Conservation (phyloP, 2,113 vertebrate species). For the Synchiropus splendidus region DNA sequence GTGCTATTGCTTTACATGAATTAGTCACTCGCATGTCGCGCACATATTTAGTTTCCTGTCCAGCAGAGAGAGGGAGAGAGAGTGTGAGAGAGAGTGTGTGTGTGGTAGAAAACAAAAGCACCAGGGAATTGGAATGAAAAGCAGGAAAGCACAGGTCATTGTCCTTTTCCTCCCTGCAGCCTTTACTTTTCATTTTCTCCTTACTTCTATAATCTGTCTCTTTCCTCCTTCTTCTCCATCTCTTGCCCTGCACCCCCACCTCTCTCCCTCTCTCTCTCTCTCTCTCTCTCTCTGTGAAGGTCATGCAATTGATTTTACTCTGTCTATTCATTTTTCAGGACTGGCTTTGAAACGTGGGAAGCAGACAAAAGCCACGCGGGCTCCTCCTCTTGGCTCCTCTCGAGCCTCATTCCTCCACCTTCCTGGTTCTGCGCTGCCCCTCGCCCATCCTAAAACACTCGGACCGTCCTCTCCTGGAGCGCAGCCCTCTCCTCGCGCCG, state of each 20-base stretch:
- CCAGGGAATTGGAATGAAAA: conserved; percentile 34
- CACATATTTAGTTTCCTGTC: too few species aligned
- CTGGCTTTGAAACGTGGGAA: conserved; percentile 78
- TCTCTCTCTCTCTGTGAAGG: conserved; percentile 69
- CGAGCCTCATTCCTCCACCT: conserved; percentile 22
- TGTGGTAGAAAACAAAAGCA: too few species aligned
- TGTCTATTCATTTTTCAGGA: conserved; percentile 79
- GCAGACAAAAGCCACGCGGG: conserved; percentile 73
- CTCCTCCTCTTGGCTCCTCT: conserved; percentile 43
- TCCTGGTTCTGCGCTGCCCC: conserved; percentile 17
- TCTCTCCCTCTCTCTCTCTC: conserved; percentile 41
- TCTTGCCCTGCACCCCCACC: conserved; percentile 24
- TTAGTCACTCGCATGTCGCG: too few species aligned
- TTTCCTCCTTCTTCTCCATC: conserved; percentile 25
- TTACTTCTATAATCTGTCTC: conserved; percentile 52
- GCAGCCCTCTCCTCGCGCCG: conserved; percentile 4
- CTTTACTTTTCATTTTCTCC: conserved; percentile 42
- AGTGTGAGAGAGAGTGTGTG: too few species aligned
- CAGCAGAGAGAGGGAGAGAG: too few species aligned
- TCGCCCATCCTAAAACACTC: conserved; percentile 33
- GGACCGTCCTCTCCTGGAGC: conserved; percentile 39
- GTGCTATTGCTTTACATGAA: too few species aligned
- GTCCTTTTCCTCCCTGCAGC: conserved; percentile 47
- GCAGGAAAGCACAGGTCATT: conserved; percentile 51
- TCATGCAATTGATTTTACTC: conserved; percentile 80